phyloP scores from a whole-genome alignment of 2,113 vertebrate genomes.

The Paramormyrops kingsleyae region DNA sequence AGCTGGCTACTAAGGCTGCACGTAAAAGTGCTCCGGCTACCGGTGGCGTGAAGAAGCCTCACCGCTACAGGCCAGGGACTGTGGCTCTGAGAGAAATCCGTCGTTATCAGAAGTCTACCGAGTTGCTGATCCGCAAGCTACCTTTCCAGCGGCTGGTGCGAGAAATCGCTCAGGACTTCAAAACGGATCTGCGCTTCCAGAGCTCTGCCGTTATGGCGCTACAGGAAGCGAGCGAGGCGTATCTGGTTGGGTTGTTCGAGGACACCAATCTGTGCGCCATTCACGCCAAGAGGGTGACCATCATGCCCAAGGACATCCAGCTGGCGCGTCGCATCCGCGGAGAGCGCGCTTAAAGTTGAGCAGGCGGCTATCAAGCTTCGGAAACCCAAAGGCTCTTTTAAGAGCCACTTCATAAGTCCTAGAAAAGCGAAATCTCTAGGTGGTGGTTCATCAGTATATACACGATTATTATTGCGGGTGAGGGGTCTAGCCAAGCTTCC shows the following conservation, averaged over 20 bases:
- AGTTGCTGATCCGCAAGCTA: too few relatives aligned
- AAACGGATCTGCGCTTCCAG: neutral
- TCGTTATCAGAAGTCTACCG: too few relatives aligned
- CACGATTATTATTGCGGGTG: neutral
- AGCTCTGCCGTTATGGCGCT: neutral
- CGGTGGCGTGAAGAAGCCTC: too few relatives aligned
- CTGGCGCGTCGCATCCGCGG: neutral
- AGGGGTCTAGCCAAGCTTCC: too few relatives aligned
- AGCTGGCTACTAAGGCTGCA: neutral
- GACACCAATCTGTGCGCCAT: neutral
- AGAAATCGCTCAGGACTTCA: too few relatives aligned
- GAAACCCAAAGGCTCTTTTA: slow-evolving; percentile 2
- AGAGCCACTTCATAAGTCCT: neutral
- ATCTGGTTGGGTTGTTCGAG: neutral
- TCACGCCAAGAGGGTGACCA: neutral
- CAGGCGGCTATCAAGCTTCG: neutral
- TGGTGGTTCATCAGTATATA: too few relatives aligned
- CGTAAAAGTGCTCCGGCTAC: neutral
- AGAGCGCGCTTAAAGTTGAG: neutral
- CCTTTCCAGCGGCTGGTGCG: too few relatives aligned
- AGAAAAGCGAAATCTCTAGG: neutral
- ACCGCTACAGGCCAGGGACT: too few relatives aligned
- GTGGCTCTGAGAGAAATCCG: too few relatives aligned
- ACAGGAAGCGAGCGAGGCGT: neutral
- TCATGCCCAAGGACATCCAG: neutral